Base-by-base conservation (phyloP, 2,113 vertebrate genomes). In the Stigmatopora argus region DNA sequence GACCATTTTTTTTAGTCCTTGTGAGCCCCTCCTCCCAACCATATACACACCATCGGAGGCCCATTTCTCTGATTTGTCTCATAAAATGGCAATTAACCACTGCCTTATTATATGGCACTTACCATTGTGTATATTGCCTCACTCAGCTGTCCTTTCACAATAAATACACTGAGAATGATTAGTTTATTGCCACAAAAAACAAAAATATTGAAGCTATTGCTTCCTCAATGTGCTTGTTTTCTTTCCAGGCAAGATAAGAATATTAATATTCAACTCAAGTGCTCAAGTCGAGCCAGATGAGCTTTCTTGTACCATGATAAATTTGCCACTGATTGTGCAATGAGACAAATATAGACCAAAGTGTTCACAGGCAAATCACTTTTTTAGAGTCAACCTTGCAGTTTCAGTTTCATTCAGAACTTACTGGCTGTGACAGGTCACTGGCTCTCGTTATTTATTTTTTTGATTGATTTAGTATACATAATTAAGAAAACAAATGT, bases 291-390 rank as follows among this genome's bases (percentile, higher is more conserved):
- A 31, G 53, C 53, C 23, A 56, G 23, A 31, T 31, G 14, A 31
- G 53, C 52, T 31, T 56, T 56, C 23, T 31, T 23, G 19, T 3
- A 31, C 51, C 53, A 26, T 56, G 53, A 31, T 56, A 14, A 23
- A 56, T 56, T 31, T 31, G 2, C 53, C 6, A 23, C 23, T 56
- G 53, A 56, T 56, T 56, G 53, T 56, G 53, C 23, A 56, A 56
- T 56, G 26, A 56, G 23, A 31, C 53, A 56, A 56, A 56, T 56
- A 23, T 56, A 56, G 23, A 56, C 13, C 53, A 56, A 56, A 56
- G 8, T 38, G 48, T n/a, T 52, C 19, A 23, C 47, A 8, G 34
- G 57, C 34, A 14, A 23, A 15, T 2, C 6, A 19, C 9, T 2
- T 19, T 66, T 44, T 53, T 18, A 23, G 41, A 14, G 18, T 26